phyloP scores from a whole-genome alignment of 2,888 invertebrate genomes.

The Nymphalis polychloros region DNA sequence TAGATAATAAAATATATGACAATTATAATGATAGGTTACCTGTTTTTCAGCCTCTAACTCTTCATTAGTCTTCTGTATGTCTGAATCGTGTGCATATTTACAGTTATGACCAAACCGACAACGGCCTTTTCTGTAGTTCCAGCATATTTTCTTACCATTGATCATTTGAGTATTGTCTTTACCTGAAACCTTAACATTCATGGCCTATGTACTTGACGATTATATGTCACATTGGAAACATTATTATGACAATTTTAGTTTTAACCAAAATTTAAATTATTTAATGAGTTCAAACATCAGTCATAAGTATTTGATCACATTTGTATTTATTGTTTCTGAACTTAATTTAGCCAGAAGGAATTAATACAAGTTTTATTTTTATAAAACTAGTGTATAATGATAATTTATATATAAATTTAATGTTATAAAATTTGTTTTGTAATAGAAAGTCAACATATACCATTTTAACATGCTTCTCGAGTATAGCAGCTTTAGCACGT shows the following conservation, averaged over 20 bases:
- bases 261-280: slow-evolving; percentile 9
- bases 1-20: too few species aligned
- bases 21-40: slow-evolving; percentile 47
- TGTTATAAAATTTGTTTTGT: slow-evolving; percentile 15
- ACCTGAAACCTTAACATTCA: slow-evolving; percentile 83
- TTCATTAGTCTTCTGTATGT: slow-evolving; percentile 85
- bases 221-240: slow-evolving; percentile 66
- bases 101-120: slow-evolving; percentile 96
- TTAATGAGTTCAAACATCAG: too few species aligned
- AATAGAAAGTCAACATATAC: slow-evolving; percentile 83
- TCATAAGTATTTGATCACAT: too few species aligned
- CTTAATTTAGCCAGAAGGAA: background rate
- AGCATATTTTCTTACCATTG: slow-evolving; percentile 94
- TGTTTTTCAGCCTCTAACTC: slow-evolving; percentile 82
- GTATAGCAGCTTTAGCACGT: slow-evolving; percentile 90
- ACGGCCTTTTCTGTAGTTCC: slow-evolving; percentile 94
- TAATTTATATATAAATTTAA: background rate
- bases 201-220: slow-evolving; percentile 82
- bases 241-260: slow-evolving; percentile 42
- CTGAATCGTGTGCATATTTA: slow-evolving; percentile 94
- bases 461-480: slow-evolving; percentile 97
- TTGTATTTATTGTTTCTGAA: too few species aligned
- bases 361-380: background rate
- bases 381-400: background rate
- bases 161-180: slow-evolving; percentile 88